Evolutionary conservation across 2,888 invertebrate species (phyloP).

Genomic region (Rhynchonema sp.): DNA sequence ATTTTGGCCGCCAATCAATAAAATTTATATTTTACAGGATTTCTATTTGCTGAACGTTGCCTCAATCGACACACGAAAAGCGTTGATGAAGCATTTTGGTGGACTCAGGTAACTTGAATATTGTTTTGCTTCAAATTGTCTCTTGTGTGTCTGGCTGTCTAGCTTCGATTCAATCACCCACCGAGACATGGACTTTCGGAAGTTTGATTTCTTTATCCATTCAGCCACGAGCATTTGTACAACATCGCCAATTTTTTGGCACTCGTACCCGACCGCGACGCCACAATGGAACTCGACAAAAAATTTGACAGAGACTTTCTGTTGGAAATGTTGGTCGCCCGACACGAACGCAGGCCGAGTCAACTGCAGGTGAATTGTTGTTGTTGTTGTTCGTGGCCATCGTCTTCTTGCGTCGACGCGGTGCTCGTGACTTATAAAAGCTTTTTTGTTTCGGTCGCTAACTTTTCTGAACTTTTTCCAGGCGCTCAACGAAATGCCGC

Average conservation of each 20-base stretch:
- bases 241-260: slow-evolving; percentile 68
- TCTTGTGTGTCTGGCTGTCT: no score
- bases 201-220: no score
- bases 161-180: no score
- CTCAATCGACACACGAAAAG: slow-evolving; percentile 70
- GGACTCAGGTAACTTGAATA: slow-evolving; percentile 10
- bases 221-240: slow-evolving; percentile 53
- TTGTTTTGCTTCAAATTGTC: no score
- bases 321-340: slow-evolving; percentile 39
- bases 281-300: slow-evolving; percentile 38
- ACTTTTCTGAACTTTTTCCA: slow-evolving; percentile 54
- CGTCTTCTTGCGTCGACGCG: no score
- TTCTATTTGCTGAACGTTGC: slow-evolving; percentile 85
- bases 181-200: no score
- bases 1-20: no score
- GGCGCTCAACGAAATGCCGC: slow-evolving; percentile 84
- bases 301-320: slow-evolving; percentile 64
- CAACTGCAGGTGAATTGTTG: no score
- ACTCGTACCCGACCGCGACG: slow-evolving; percentile 52
- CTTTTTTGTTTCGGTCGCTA: no score
- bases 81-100: slow-evolving; percentile 57
- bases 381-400: no score
- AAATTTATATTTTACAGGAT: no score
- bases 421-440: no score
- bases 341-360: slow-evolving; percentile 64